These are phyloP conservation scores for Pseudomyrmex dendroicus DNA, from an alignment of 1,140 invertebrate genomes.

Conservation along the genomic window DNA sequence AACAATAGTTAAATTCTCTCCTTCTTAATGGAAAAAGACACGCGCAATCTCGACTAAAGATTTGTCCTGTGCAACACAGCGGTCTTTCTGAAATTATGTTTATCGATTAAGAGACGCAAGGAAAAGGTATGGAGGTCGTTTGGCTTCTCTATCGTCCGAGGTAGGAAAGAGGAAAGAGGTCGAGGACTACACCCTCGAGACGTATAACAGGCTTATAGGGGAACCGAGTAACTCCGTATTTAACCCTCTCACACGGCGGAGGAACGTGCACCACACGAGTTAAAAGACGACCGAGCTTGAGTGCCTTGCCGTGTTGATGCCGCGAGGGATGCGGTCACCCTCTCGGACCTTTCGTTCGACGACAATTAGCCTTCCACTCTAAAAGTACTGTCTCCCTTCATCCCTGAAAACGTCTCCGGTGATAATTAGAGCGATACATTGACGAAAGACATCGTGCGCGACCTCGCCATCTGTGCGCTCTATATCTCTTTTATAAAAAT, in stretches of 20 bases:
- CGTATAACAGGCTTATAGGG: slow-evolving; percentile 75
- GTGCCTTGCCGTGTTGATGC: slow-evolving; percentile 82
- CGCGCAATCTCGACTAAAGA: not conserved
- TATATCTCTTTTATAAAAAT: slow-evolving; percentile 7
- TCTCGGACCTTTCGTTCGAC: slow-evolving; percentile 77
- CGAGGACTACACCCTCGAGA: slow-evolving; percentile 69
- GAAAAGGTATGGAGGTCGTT: slow-evolving; percentile 67
- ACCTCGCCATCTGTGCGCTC: no score
- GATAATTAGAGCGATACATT: slow-evolving; percentile 64
- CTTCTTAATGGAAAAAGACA: not conserved
- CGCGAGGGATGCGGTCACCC: slow-evolving; percentile 73
- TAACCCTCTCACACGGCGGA: slow-evolving; percentile 74
- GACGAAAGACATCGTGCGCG: slow-evolving; percentile 23
- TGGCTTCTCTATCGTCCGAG: slow-evolving; percentile 67
- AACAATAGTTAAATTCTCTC: not conserved
- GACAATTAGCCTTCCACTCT: slow-evolving; percentile 76
- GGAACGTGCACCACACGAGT: slow-evolving; percentile 76
- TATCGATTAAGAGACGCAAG: slow-evolving; percentile 55
- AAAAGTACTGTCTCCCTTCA: slow-evolving; percentile 68
- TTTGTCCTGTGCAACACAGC: not conserved
- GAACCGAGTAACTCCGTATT: slow-evolving; percentile 72
- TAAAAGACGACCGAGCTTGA: slow-evolving; percentile 83
- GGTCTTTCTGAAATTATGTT: slow-evolving; percentile 59
- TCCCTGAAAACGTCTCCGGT: slow-evolving; percentile 69
- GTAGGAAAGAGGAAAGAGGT: slow-evolving; percentile 70